phyloP scores from a whole-genome alignment of 2,797 vertebrate genomes.

The Chloroceryle inda region DNA sequence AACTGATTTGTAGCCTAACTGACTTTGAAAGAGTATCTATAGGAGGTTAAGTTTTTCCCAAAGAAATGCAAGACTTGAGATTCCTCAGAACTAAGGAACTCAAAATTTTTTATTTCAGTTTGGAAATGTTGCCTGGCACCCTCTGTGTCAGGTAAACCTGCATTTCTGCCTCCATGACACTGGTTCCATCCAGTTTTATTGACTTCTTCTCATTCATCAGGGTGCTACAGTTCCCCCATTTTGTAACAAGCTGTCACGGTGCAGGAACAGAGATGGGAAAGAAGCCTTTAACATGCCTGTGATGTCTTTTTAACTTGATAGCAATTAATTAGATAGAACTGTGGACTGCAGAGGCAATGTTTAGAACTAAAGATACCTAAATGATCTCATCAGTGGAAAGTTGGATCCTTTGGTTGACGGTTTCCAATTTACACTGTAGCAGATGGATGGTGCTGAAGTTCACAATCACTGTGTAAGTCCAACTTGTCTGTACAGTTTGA shows the following conservation, averaged over 20 bases:
- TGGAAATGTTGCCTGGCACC: not conserved
- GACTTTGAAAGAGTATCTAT: not conserved
- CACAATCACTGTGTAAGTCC: constrained; percentile 32
- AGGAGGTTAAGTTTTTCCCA: not conserved
- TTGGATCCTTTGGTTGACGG: constrained; percentile 9
- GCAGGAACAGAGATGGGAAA: not conserved
- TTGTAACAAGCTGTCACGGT: not conserved
- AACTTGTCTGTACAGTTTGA: constrained; percentile 22
- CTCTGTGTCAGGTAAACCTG: not conserved
- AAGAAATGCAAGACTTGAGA: not conserved
- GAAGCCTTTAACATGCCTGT: not conserved
- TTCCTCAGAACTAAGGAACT: not conserved
- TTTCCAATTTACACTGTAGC: constrained; percentile 52
- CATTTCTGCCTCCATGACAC: not conserved
- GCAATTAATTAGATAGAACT: constrained; percentile 28
- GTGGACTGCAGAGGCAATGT: not conserved
- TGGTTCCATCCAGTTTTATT: not conserved
- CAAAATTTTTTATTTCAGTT: not conserved
- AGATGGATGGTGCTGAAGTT: constrained; percentile 64
- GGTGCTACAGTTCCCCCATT: not conserved
- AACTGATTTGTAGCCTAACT: not conserved
- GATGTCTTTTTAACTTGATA: not conserved
- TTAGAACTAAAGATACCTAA: constrained; percentile 38
- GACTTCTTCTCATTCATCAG: not conserved
- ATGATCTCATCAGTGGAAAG: constrained; percentile 19